Evolutionary conservation across 2,888 invertebrate genomes (phyloP).

Genomic region (Chirona hameri): DNA sequence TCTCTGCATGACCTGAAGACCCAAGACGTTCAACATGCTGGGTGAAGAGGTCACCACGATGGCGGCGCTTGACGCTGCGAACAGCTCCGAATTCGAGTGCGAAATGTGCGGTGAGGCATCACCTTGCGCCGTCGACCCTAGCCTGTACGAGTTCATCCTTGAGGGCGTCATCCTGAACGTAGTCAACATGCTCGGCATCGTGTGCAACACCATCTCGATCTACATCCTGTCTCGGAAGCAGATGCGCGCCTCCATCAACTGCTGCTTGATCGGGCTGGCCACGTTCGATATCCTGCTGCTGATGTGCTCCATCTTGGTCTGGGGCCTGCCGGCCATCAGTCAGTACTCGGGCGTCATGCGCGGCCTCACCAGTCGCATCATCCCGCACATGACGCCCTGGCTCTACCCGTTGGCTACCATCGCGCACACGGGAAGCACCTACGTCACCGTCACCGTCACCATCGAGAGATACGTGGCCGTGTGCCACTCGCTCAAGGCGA

Average conservation of each 20-base stretch:
- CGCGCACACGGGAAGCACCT: slow-evolving; percentile 63
- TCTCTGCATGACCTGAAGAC: too few species aligned
- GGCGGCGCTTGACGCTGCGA: neutral
- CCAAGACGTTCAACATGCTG: neutral
- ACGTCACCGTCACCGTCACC: slow-evolving; percentile 65
- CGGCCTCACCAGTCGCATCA: slow-evolving; percentile 51
- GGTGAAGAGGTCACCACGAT: neutral
- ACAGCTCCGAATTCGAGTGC: neutral
- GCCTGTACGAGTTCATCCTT: slow-evolving; percentile 70
- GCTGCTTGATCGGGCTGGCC: slow-evolving; percentile 83
- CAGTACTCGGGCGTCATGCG: slow-evolving; percentile 74
- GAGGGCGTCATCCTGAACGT: slow-evolving; percentile 76
- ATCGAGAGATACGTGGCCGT: slow-evolving; percentile 88
- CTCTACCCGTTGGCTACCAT: slow-evolving; percentile 80
- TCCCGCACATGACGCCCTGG: slow-evolving; percentile 73
- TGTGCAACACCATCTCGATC: slow-evolving; percentile 86
- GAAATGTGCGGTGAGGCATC: neutral
- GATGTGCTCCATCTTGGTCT: slow-evolving; percentile 75
- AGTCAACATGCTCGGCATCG: slow-evolving; percentile 75
- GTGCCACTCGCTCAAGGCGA: slow-evolving; percentile 70
- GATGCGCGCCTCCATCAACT: slow-evolving; percentile 94
- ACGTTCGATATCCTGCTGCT: slow-evolving; percentile 89
- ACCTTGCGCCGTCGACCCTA: neutral
- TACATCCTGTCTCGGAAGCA: slow-evolving; percentile 75
- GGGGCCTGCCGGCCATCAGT: slow-evolving; percentile 80